Base-by-base conservation (phyloP, 35 echinoderm and acorn worm species). In the Holothuria glaberrima region DNA sequence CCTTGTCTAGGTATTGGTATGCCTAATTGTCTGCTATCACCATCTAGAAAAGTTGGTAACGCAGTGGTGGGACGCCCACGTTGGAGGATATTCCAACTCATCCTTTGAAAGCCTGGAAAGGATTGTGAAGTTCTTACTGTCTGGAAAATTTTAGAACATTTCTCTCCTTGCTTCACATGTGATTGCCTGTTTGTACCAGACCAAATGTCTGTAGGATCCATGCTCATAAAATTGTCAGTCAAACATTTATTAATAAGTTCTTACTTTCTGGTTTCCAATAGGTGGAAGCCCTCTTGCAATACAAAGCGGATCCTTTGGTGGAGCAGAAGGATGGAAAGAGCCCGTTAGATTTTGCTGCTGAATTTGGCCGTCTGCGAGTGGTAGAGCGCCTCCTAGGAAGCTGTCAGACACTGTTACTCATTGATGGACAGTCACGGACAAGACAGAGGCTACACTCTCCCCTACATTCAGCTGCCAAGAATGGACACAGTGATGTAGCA, bases 381-480 rank as follows among this genome's bases (percentile, higher is more conserved):
- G 93, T 90, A 1, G 87, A 94, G 30, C 82, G 92, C 25, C 84
- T 98, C 26, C 73, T 98, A 50, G 83, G 88, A 10, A 90, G 93
- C 24, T 84, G 78, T 20, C 93, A 90, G 62, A 88, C 87, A 48
- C 59, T 59, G 9, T 61, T 87, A 1, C 88, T 92, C 0, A 78
- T 98, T 32, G 93, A 80, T 19, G 71, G 41, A 54, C 88, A 59
- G 0, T 89, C 87, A 18, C 68, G 57, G 16, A 98, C 88, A 4
- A 54, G 76, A n/a, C 68, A 88, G 12, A 94, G 64, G 52, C 70
- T 92, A 82, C 96, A 98, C 61, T 94, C 96, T 4, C 96, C 96
- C 6, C 83, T 98, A 3, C 96, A 98, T 84, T 78, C 94, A 33
- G 96, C 96, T 57, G 96, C 96, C 24, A 98, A 98, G 91, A 98